A percentile compares a stretch with the other conserved stretches of the same genome.
Evolutionary conservation across 2,113 vertebrate species (phyloP).

Genomic region (Silurus asotus): DNA sequence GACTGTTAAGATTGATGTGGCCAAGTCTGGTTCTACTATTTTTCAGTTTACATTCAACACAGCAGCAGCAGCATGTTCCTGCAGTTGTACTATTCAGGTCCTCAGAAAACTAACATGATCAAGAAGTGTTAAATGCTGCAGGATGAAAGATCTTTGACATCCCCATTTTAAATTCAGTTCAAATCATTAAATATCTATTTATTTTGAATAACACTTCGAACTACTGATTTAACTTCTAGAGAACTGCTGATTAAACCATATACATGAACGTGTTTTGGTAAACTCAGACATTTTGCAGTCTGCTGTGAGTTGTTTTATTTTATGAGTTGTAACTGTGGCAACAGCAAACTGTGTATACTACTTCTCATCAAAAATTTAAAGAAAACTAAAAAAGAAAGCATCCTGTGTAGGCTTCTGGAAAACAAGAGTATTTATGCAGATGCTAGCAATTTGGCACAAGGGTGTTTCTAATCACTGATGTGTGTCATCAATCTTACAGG

Average conservation of each 20-base stretch:
- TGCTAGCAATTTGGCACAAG: neutral
- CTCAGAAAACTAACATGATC: neutral
- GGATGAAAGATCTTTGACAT: neutral
- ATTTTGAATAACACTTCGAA: neutral
- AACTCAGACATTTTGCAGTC: neutral
- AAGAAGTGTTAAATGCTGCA: neutral
- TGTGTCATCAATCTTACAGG: constrained; percentile 76
- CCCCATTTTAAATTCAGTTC: neutral
- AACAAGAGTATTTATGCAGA: constrained; percentile 3
- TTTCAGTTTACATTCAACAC: neutral
- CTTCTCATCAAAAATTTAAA: constrained; percentile 6
- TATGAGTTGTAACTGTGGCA: neutral
- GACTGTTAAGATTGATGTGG: too few relatives aligned
- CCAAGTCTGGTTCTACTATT: too few relatives aligned
- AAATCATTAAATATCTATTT: neutral
- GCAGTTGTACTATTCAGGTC: neutral
- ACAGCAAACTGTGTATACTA: neutral
- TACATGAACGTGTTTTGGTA: neutral
- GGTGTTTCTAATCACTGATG: constrained; percentile 36
- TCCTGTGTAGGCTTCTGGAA: neutral
- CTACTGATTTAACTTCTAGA: neutral
- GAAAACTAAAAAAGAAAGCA: neutral
- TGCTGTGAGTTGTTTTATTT: neutral
- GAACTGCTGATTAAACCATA: neutral
- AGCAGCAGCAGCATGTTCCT: neutral